Evolutionary conservation across 2,888 invertebrate genomes (phyloP).

Genomic region (Standfussiana lucernea): DNA sequence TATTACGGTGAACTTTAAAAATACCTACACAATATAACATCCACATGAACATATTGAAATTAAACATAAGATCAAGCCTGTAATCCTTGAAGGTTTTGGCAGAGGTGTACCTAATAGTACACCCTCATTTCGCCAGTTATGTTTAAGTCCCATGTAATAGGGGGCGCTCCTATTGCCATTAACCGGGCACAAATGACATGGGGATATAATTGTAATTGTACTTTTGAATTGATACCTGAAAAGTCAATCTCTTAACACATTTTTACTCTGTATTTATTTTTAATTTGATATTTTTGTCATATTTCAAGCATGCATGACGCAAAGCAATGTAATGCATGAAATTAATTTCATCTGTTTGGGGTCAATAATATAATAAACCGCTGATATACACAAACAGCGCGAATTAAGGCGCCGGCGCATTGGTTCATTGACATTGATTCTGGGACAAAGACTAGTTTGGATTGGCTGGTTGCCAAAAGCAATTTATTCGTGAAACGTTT

Average conservation of each 20-base stretch:
- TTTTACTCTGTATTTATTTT: neutral
- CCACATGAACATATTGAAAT: neutral
- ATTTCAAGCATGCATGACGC: neutral
- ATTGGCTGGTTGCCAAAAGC: conserved; percentile 82
- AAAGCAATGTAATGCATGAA: conserved; percentile 15
- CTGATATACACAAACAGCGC: conserved; percentile 41
- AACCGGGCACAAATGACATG: too few species aligned
- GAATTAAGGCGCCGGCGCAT: conserved; percentile 66
- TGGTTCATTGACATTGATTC: conserved; percentile 84
- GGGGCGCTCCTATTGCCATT: too few species aligned
- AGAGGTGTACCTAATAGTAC: too few species aligned
- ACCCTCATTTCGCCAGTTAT: too few species aligned
- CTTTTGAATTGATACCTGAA: neutral
- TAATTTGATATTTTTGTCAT: neutral
- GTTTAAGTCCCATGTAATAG: too few species aligned
- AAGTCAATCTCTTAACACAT: neutral
- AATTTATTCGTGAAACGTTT: conserved; percentile 78
- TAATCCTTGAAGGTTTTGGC: too few species aligned
- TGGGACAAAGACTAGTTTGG: conserved; percentile 79
- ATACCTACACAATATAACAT: neutral
- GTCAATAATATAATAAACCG: conserved; percentile 52
- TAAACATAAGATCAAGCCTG: too few species aligned
- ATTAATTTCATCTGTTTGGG: conserved; percentile 22
- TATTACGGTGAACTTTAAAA: neutral
- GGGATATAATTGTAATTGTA: neutral